Evolutionary conservation across 2,113 vertebrate genomes (phyloP).

Genomic region (Aythya baeri): DNA sequence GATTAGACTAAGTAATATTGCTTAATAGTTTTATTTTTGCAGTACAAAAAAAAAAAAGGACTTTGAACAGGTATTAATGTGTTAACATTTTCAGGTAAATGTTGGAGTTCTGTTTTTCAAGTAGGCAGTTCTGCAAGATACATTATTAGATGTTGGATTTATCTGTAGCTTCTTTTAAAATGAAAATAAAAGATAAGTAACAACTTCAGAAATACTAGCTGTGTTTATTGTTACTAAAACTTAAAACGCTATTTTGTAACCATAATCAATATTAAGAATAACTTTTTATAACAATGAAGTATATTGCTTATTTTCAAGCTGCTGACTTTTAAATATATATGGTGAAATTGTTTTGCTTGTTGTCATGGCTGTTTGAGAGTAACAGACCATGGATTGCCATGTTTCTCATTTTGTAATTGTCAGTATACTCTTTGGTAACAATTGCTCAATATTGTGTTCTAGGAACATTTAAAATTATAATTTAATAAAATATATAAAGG

Average conservation of each 20-base stretch:
- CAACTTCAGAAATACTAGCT: neutral
- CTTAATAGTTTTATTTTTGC: neutral
- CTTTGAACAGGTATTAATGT: neutral
- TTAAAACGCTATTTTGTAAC: neutral
- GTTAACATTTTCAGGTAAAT: neutral
- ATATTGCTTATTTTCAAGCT: neutral
- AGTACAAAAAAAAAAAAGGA: neutral
- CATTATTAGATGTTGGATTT: neutral
- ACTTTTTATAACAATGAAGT: neutral
- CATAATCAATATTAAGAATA: neutral
- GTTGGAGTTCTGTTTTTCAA: neutral
- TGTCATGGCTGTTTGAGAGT: neutral
- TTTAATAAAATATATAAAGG: neutral
- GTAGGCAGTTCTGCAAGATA: neutral
- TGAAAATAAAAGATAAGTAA: neutral
- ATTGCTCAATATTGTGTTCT: neutral
- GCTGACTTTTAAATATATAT: neutral
- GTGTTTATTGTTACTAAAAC: neutral
- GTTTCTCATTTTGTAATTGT: neutral
- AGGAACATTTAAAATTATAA: neutral
- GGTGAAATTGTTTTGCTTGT: neutral
- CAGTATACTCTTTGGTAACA: neutral
- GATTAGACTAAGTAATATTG: neutral
- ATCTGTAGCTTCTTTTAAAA: neutral
- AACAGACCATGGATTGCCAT: neutral